phyloP scores from a whole-genome alignment of 2,888 invertebrate species.

The Frankliniella intonsa region DNA sequence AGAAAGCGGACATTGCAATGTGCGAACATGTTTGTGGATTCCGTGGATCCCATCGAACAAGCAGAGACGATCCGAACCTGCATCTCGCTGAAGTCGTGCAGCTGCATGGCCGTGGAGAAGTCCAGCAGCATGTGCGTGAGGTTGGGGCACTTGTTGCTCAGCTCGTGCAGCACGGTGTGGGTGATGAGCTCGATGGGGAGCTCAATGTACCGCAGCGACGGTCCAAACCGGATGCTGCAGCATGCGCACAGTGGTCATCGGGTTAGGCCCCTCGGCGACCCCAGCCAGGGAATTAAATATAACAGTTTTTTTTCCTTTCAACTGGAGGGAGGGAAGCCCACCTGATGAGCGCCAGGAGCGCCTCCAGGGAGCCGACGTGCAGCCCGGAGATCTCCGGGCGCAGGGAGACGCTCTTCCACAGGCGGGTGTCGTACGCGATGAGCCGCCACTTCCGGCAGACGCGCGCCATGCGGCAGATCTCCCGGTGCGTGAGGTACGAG shows the following conservation, averaged over 20 bases:
- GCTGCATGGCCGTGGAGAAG: conserved; percentile 98
- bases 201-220: conserved; percentile 85
- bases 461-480: conserved; percentile 88
- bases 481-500: conserved; percentile 86
- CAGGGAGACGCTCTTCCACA: conserved; percentile 95
- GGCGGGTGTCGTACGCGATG: conserved; percentile 88
- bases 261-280: too few relatives aligned
- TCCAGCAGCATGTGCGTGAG: conserved; percentile 93
- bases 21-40: background rate
- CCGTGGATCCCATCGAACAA: background rate
- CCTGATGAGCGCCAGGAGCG: conserved; percentile 78
- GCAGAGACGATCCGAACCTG: conserved; percentile 47
- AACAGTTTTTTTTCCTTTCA: too few relatives aligned
- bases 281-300: too few relatives aligned
- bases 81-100: conserved; percentile 98
- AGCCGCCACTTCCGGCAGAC: conserved; percentile 95
- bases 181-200: conserved; percentile 94
- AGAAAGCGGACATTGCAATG: conserved; percentile 16
- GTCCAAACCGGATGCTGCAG: conserved; percentile 73
- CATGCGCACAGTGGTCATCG: too few relatives aligned
- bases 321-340: conserved; percentile 37
- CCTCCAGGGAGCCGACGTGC: conserved; percentile 84
- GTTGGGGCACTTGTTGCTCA: conserved; percentile 94
- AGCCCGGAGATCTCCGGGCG: conserved; percentile 95
- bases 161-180: conserved; percentile 91